These are phyloP conservation scores for Lysandra coridon DNA, from an alignment of 2,888 invertebrate species.

Conservation along the genomic window DNA sequence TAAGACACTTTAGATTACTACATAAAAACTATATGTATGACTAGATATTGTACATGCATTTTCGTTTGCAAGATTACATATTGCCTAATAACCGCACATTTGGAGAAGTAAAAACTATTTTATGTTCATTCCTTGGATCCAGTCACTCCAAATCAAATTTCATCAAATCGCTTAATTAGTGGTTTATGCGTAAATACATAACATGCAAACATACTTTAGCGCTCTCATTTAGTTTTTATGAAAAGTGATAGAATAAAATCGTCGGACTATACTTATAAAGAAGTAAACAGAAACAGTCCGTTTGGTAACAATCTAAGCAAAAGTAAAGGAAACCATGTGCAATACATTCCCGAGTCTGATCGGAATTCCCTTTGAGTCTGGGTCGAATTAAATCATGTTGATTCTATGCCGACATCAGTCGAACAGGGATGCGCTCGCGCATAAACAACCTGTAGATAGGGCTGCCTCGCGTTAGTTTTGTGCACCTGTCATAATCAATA, in stretches of 20 bases:
- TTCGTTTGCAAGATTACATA: too few species aligned
- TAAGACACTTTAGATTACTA: too few species aligned
- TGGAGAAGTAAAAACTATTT: too few species aligned
- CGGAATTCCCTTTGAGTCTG: constrained; percentile 35
- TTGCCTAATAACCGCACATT: too few species aligned
- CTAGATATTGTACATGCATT: too few species aligned
- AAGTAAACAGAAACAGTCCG: background rate
- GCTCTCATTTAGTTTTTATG: too few species aligned
- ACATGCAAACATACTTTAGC: background rate
- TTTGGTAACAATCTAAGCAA: constrained; percentile 16
- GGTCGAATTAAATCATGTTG: constrained; percentile 37
- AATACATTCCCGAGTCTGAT: background rate
- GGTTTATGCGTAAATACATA: background rate
- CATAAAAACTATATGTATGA: too few species aligned
- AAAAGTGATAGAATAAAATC: background rate
- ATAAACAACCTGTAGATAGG: constrained; percentile 49
- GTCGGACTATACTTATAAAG: background rate
- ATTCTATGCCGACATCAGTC: constrained; percentile 47
- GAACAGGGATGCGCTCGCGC: constrained; percentile 45
- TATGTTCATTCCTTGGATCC: background rate
- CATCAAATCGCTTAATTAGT: background rate
- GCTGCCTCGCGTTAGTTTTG: constrained; percentile 36
- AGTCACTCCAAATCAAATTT: background rate
- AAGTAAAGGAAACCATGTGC: constrained; percentile 28
- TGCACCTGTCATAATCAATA: background rate